These are phyloP conservation scores for Drosophila testacea DNA, from an alignment of 2,888 invertebrate species.

Conservation along the genomic window DNA sequence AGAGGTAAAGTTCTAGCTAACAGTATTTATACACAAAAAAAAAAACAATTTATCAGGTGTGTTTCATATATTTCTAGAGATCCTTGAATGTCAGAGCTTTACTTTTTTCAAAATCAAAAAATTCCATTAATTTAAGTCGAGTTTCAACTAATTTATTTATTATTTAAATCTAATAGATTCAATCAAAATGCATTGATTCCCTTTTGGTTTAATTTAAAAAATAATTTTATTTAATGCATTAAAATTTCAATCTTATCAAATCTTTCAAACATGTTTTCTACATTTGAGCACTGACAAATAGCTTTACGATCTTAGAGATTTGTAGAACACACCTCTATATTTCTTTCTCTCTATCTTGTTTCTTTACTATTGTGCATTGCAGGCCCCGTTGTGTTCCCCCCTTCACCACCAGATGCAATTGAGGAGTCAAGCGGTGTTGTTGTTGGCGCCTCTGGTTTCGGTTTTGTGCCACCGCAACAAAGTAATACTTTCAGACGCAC, in stretches of 20 bases:
- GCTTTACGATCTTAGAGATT: no score
- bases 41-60: background rate
- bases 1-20: constrained; percentile 74
- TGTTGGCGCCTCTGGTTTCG: constrained; percentile 93
- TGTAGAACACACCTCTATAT: background rate
- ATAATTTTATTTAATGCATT: no score
- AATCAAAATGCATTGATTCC: no score
- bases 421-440: constrained; percentile 92
- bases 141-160: no score
- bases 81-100: no score
- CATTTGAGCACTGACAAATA: no score
- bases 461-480: constrained; percentile 91
- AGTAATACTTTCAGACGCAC: constrained; percentile 75
- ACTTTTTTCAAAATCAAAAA: no score
- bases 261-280: no score
- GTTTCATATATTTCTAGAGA: background rate
- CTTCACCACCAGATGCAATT: constrained; percentile 89
- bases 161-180: no score
- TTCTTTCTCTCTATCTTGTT: background rate
- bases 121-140: no score
- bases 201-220: no score
- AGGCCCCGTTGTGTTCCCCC: constrained; percentile 94
- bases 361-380: constrained; percentile 18
- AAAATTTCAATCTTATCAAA: no score
- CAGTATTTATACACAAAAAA: background rate